Conservation (phyloP, 2,113 vertebrate genomes). For the Turnix velox region DNA sequence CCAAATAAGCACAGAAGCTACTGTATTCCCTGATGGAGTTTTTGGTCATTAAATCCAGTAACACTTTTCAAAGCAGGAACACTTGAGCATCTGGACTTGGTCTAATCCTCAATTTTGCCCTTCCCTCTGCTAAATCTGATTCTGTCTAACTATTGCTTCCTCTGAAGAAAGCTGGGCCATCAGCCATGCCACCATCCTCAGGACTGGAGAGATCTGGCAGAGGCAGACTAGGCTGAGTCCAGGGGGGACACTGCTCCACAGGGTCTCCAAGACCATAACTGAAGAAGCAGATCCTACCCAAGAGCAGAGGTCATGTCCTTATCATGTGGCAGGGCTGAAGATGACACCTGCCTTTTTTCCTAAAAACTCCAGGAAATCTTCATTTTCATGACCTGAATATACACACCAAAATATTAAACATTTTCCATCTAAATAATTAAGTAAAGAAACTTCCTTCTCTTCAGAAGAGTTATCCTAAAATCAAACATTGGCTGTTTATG, state of each 20-base stretch:
- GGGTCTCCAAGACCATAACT: background rate
- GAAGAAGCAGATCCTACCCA: background rate
- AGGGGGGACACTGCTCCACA: background rate
- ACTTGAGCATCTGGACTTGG: background rate
- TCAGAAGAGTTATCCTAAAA: background rate
- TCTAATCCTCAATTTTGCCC: background rate
- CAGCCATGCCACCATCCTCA: background rate
- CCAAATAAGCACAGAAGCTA: background rate
- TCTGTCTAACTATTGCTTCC: background rate
- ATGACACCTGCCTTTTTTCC: background rate
- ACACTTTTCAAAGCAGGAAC: background rate
- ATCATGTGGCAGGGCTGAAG: background rate
- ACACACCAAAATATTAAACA: background rate
- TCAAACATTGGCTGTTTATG: background rate
- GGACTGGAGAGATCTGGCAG: background rate
- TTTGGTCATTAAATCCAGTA: background rate
- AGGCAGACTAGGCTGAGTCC: background rate
- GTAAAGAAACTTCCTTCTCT: background rate
- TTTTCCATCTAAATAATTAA: background rate
- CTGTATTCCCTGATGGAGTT: accelerated
- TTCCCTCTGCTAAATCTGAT: background rate
- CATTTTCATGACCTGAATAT: background rate
- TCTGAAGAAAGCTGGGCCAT: background rate
- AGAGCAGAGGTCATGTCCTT: background rate
- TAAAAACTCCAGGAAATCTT: background rate